Percentiles rank a stretch among this genome's conserved stretches.
These are phyloP conservation scores for Plagodis pulveraria DNA, from an alignment of 2,888 invertebrate species.

Conservation along the genomic window DNA sequence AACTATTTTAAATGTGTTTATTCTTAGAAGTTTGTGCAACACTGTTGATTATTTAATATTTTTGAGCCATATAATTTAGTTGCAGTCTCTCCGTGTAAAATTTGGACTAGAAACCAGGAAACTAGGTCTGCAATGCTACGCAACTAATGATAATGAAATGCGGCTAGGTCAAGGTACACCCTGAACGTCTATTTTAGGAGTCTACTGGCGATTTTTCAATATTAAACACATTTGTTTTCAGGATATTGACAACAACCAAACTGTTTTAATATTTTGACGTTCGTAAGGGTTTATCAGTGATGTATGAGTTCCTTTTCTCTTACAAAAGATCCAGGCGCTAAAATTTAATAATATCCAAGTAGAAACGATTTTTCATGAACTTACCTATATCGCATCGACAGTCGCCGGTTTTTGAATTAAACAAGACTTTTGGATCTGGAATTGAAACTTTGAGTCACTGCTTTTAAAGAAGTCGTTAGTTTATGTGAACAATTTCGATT, in stretches of 20 bases:
- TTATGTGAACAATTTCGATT: slow-evolving; percentile 9
- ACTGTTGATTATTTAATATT: neutral
- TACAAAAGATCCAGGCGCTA: slow-evolving; percentile 23
- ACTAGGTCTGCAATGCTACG: slow-evolving; percentile 55
- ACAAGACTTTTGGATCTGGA: slow-evolving; percentile 31
- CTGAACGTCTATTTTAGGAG: slow-evolving; percentile 55
- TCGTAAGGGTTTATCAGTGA: slow-evolving; percentile 36
- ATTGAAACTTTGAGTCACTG: slow-evolving; percentile 45
- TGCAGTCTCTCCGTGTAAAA: neutral
- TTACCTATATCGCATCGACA: slow-evolving; percentile 51
- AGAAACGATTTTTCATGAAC: slow-evolving; percentile 39
- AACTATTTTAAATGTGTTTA: slow-evolving; percentile 11
- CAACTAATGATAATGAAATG: slow-evolving; percentile 47
- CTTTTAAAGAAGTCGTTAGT: slow-evolving; percentile 21
- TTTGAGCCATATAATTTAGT: slow-evolving; percentile 4
- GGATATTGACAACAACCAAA: slow-evolving; percentile 20
- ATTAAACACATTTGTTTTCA: neutral
- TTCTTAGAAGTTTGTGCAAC: neutral
- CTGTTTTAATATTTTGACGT: slow-evolving; percentile 37
- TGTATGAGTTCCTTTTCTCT: slow-evolving; percentile 28
- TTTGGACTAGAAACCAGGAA: slow-evolving; percentile 40
- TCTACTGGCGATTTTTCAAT: slow-evolving; percentile 5
- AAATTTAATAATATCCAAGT: slow-evolving; percentile 23
- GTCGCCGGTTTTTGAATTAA: slow-evolving; percentile 46
- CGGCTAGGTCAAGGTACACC: slow-evolving; percentile 67